Base-by-base conservation (phyloP, 2,113 vertebrate genomes). In the Pimephales promelas region DNA sequence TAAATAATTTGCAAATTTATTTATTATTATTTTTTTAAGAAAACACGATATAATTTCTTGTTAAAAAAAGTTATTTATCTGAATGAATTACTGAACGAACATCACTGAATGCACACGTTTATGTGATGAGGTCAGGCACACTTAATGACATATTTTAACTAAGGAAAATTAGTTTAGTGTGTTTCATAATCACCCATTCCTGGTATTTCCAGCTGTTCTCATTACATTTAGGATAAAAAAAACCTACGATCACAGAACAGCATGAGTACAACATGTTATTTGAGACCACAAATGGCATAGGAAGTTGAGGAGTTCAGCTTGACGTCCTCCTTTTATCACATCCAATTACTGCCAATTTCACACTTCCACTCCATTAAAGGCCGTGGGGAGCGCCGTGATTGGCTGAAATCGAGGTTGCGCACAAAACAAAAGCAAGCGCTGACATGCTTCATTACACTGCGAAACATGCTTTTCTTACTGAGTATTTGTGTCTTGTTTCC, bases 401-500 rank as follows among this genome's bases (percentile, higher is more conserved):
- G 57, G 57, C 26, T 49, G 31, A 66, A 64, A 49, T 5, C 34
- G 11, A 24, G 45, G 52, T 22, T 9, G 54, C 7, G 47, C 54
- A 64, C 52, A 47, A 13, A 82, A 54, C 45, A 26, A 70, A 59
- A 77, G 78, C 16, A 7, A 22, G 47, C 2, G 18, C 70, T 77
- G 36, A 79, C 70, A 56, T 24, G 61, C 61, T 24, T 70, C 72
- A 76, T 85, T 77, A 82, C 34, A 8, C 36, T 7, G 6, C 7
- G 8, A 40, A 8, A 7, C 7, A 40, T 40, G 36, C 36, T 40
- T 1, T 40, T 40, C 36, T 40, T 40, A 40, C 36, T 40, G 0
- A 40, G 36, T 40, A 40, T 40, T 40, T 40, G 0, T 40, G 36
- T 40, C 36, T 36, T 36, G 36, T 40, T 40, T 40, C 7, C 6